Base-by-base conservation (phyloP, 1,140 invertebrate genomes). In the Drosophila mayri region DNA sequence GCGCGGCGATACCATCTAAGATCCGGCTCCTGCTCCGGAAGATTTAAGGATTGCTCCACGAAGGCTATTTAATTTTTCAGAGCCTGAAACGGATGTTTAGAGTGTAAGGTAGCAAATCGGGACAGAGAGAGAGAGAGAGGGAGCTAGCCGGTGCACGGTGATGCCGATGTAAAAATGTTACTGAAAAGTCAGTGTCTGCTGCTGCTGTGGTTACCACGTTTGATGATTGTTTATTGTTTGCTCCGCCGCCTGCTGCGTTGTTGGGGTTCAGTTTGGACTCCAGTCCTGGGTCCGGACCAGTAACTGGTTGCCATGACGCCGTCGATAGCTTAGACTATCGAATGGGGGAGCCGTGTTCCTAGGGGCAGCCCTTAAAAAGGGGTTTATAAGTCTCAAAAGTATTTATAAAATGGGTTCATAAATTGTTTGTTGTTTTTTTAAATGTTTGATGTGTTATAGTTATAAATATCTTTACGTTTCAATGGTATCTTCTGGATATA, bases 1-100 rank as follows among this genome's bases (percentile, higher is more conserved):
- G 18, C 85, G 85, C 64, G 86, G 85, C 43, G 75, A 81, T 81
- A 90, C 85, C 85, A 90, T 90, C 67, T 73, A 90, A 73, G 54
- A 20, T 47, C 20, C 46, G 46, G 30, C 32, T 47, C 12, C n/a
- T 20, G 52, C 14, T 55, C 41, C 35, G 65, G 16, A 58, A 30
- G 40, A 57, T 46, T 14, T 40, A 6, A 54, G 20, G 35, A 28
- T 25, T 4, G 25, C 52, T 41, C 14, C 22, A 11, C 10, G 8
- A n/a, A 44, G 43, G 52, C 61, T 38, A 37, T 7, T 22, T 22
- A 50, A 54, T 52, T 57, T 49, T 57, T 44, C 20, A 40, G 18
- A 70, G 35, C 49, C 37, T 32, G 20, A 35, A 41, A n/a, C 35
- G 37, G 37, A 62, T 54, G 49, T 65, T 58, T 10, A 52, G 49